Conservation (phyloP, 1,140 invertebrate genomes). For the Anoplolepis gracilipes region DNA sequence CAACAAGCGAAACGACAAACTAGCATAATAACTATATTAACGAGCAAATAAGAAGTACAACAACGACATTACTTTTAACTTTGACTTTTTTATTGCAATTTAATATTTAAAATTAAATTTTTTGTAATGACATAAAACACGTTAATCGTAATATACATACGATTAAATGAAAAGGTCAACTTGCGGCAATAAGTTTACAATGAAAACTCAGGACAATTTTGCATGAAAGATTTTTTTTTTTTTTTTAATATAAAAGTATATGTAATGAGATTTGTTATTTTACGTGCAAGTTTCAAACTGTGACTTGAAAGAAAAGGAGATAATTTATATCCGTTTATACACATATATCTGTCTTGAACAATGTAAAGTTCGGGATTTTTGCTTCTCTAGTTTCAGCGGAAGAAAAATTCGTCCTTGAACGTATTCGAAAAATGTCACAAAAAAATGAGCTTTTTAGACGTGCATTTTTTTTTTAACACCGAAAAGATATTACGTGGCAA, state of each 20-base stretch:
- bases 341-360: neutral
- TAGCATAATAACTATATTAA: neutral
- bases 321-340: too few relatives aligned
- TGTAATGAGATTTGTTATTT: neutral
- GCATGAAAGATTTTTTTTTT: neutral
- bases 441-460: slow-evolving; percentile 16
- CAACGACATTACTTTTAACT: neutral
- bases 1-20: neutral
- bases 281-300: neutral
- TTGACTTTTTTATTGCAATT: neutral
- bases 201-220: neutral
- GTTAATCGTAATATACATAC: neutral
- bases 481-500: slow-evolving; percentile 42
- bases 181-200: too few relatives aligned
- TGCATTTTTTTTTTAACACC: neutral
- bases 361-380: neutral
- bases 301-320: neutral
- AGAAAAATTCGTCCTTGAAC: neutral
- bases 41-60: neutral
- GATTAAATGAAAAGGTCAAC: neutral
- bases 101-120: neutral
- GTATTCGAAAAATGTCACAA: neutral
- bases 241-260: neutral
- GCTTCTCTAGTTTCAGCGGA: neutral
- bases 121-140: neutral